Percentiles rank a stretch among this genome's conserved stretches.
Conservation (phyloP, 2,797 vertebrate genomes). For the Pogoniulus pusillus region DNA sequence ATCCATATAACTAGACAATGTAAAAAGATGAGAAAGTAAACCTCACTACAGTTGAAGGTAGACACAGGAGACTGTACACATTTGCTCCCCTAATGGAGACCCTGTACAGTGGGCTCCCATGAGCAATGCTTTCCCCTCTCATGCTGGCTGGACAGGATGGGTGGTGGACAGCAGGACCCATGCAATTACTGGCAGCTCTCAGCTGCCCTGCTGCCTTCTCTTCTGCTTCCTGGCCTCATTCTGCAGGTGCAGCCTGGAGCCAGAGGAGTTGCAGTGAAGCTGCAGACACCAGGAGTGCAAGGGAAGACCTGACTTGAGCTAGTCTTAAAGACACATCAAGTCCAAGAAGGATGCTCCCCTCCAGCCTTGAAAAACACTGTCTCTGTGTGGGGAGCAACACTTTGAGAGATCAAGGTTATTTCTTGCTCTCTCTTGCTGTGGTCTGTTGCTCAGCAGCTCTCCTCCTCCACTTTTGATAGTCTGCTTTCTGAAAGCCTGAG, state of each 20-base stretch:
- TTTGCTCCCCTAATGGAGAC: neutral
- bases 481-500: neutral
- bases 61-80: neutral
- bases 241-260: neutral
- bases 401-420: neutral
- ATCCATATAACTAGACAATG: neutral
- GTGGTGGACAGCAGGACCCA: neutral
- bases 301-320: neutral
- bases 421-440: neutral
- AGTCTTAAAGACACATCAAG: neutral
- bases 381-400: rapidly evolving
- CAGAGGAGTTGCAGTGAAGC: neutral
- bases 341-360: neutral
- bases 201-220: neutral
- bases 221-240: neutral
- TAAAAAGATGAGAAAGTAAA: neutral
- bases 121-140: neutral
- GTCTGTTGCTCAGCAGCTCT: neutral
- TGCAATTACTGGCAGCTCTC: neutral
- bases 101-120: neutral
- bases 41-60: neutral
- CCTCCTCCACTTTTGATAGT: neutral
- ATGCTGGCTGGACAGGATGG: too few species aligned
- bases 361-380: neutral
- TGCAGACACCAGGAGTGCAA: neutral